A percentile compares a stretch with the other conserved stretches of the same genome.
Conservation (phyloP, 2,113 vertebrate species). For the Arvicanthis niloticus region DNA sequence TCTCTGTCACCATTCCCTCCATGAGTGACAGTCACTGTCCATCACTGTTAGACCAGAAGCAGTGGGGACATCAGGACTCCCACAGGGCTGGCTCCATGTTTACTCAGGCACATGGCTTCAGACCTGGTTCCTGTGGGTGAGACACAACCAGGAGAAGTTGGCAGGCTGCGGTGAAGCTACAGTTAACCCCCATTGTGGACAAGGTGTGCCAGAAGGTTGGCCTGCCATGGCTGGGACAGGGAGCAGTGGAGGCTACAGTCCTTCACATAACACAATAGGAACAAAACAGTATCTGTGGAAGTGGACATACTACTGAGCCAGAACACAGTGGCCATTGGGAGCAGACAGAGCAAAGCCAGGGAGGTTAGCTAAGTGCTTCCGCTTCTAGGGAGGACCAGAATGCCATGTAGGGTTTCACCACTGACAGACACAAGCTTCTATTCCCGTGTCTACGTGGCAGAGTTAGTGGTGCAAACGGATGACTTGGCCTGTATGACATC, state of each 20-base stretch:
- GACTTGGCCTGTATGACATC: background rate
- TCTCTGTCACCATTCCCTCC: background rate
- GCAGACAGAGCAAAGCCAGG: background rate
- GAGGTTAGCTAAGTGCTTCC: fast-evolving
- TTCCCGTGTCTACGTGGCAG: background rate
- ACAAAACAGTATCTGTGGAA: background rate
- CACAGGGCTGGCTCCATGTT: background rate
- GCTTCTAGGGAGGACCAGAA: background rate
- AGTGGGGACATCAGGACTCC: background rate
- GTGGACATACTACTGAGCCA: fast-evolving
- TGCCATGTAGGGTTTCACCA: too few relatives aligned
- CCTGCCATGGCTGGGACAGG: too few relatives aligned
- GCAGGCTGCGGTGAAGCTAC: background rate
- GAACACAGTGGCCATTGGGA: fast-evolving
- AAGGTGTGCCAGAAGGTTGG: background rate
- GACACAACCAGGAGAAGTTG: background rate
- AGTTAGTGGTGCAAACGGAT: background rate
- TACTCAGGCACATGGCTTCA: background rate
- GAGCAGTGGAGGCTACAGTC: fast-evolving
- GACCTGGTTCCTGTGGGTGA: too few relatives aligned
- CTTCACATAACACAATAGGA: too few relatives aligned
- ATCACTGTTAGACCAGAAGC: background rate
- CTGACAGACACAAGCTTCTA: background rate
- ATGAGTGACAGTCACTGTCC: background rate
- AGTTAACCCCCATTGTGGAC: background rate